phyloP scores from a whole-genome alignment of 2,113 vertebrate genomes.

The Cyanistes caeruleus region DNA sequence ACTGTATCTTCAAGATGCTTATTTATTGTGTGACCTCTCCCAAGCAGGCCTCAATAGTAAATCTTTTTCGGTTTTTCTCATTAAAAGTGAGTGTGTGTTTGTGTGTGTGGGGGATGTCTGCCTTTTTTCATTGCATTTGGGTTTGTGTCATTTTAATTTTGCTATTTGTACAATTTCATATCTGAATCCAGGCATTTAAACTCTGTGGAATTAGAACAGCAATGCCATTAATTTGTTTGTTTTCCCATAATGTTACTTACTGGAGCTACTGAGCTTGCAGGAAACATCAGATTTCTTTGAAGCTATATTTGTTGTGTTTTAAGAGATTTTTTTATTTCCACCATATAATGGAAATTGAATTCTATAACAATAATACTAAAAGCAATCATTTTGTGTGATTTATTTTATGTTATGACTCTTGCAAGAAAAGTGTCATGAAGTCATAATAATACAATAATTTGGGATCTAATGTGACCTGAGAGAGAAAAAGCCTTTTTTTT shows the following conservation, averaged over 20 bases:
- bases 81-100: background rate
- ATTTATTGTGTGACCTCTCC: background rate
- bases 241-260: background rate
- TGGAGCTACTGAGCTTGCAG: background rate
- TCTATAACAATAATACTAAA: background rate
- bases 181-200: background rate
- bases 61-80: background rate
- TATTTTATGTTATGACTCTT: background rate
- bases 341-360: background rate
- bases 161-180: background rate
- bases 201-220: background rate
- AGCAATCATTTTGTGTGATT: background rate
- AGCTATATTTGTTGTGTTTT: background rate
- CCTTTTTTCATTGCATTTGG: background rate
- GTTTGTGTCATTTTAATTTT: background rate
- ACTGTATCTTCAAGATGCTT: background rate
- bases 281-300: background rate
- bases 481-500: fast-evolving
- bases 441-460: background rate
- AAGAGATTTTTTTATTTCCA: background rate
- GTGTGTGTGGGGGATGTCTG: fast-evolving
- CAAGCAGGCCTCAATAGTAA: background rate
- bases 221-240: background rate
- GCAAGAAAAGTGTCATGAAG: background rate
- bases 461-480: background rate